Base-by-base conservation (phyloP, 2,888 invertebrate genomes). In the Busseola fusca region DNA sequence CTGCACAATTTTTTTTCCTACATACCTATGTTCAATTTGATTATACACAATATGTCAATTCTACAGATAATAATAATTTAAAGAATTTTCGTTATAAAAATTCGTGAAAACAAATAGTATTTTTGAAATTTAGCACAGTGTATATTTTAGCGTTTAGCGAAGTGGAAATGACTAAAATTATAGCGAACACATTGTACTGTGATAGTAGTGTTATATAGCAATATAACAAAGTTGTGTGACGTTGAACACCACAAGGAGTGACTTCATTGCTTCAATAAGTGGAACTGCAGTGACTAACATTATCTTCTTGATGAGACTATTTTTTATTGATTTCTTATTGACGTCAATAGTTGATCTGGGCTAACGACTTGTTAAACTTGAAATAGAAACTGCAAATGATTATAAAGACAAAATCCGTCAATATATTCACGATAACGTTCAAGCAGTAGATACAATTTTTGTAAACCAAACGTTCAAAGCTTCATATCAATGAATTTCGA, bases 141-240 rank as follows among this genome's bases (percentile, higher is more conserved):
- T 82, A 76, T 58, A 76, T 65, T 72, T 80, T 85, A 83, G 86
- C 85, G 59, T 79, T 67, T 83, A 88, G 84, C 82, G 80, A 87
- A 84, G 88, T 86, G 85, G 85, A 85, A 86, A 82, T 84, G 74
- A 80, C 80, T 85, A 83, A 82, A 86, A 83, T 81, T 80, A 85
- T 78, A 84, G 82, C 83, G 82, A 89, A 85, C 86, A 86, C 80
- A 83, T 85, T 85, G 83, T 85, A 84, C 82, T 86, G 87, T 87
- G 77, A 85, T 81, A 85, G 83, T 78, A 76, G 34, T 34, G 34
- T 34, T 34, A 34, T 34, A 34, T 34, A 82, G 75, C 80, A 81
- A 69, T 70, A 68, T 66, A 75, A 74, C 48, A 85, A 81, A 72
- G 60, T 76, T 69, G 60, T 69, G 77, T 84, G 80, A 80, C 71